Evolutionary conservation across 2,888 invertebrate species (phyloP), one percentile per base, ranked within the genome.

Genomic region (Polylopha cassiicola): DNA sequence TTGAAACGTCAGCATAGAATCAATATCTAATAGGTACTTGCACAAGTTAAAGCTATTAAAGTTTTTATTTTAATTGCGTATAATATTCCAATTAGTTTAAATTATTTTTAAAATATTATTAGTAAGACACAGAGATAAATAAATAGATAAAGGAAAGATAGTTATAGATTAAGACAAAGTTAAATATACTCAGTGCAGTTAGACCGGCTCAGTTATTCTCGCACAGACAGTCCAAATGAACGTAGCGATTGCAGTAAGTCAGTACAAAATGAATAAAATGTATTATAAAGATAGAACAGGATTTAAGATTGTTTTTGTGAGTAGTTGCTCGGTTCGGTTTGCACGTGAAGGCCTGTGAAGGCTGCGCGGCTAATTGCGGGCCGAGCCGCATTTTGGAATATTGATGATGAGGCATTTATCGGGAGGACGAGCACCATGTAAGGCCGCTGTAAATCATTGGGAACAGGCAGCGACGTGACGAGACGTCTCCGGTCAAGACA

Each of bases 331-430:
- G 64, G 73, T 66, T 68, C 67, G 73, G 51, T 36, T 53, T 54
- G 67, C 62, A 73, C 77, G 79, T 71, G 80, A 75, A 73, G 77
- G 77, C 77, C 71, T 75, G 75, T 66, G 80, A 81, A 81, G 84
- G 82, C 72, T 79, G 66, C 61, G 58, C 73, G 65, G 82, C 82
- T 85, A 85, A 85, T 84, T 85, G 80, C 82, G 61, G 73, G 65
- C 69, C 65, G 69, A 73, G 76, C 76, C 70, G 81, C 84, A 82
- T 84, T 84, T 84, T 79, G 80, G 84, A 84, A 85, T 85, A 85
- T 84, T 84, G 84, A 84, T 84, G 79, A 81, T 80, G 79, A 78
- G 77, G 70, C 73, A 80, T 82, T 81, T 82, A 84, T 82, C 81
- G 77, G 71, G 77, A 77, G 77, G 77, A 81, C 84, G 68, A 72